Evolutionary conservation across 2,113 vertebrate species (phyloP).

Genomic region (Sylvietta virens): DNA sequence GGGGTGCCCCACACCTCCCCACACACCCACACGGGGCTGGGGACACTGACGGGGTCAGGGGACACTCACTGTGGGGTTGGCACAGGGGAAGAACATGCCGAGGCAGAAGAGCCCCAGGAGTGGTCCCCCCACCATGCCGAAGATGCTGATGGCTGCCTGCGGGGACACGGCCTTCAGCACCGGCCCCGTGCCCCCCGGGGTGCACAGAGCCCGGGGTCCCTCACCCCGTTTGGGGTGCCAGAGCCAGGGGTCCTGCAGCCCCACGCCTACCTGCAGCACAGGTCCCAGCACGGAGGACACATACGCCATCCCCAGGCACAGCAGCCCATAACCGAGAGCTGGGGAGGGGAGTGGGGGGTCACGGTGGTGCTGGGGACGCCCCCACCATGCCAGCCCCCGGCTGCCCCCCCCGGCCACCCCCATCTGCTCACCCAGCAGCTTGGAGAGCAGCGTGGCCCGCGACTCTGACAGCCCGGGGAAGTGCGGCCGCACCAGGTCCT

Average conservation of each 20-base stretch:
- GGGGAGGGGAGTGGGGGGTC: neutral
- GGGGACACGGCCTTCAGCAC: neutral
- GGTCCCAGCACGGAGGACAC: slow-evolving; percentile 90
- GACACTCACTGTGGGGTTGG: slow-evolving; percentile 86
- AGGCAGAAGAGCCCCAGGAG: slow-evolving; percentile 92
- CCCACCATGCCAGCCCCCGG: fast-evolving
- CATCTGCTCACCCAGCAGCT: slow-evolving; percentile 78
- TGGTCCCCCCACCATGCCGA: slow-evolving; percentile 93
- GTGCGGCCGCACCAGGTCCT: slow-evolving; percentile 90
- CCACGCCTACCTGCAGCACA: slow-evolving; percentile 68
- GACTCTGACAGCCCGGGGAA: slow-evolving; percentile 80
- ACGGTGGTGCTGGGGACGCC: fast-evolving
- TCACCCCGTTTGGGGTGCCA: neutral
- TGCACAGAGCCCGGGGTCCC: fast-evolving
- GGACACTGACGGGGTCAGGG: fast-evolving
- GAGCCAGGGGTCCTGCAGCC: neutral
- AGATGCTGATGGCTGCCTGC: slow-evolving; percentile 94
- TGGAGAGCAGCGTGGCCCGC: slow-evolving; percentile 84
- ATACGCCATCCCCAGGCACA: slow-evolving; percentile 96
- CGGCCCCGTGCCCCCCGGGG: fast-evolving
- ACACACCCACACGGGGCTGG: fast-evolving
- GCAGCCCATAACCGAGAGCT: slow-evolving; percentile 88
- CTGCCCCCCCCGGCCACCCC: neutral
- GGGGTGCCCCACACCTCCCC: neutral
- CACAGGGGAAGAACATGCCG: slow-evolving; percentile 94